phyloP scores from a whole-genome alignment of 2,888 invertebrate species.

The Aspidiotus rigidus region DNA sequence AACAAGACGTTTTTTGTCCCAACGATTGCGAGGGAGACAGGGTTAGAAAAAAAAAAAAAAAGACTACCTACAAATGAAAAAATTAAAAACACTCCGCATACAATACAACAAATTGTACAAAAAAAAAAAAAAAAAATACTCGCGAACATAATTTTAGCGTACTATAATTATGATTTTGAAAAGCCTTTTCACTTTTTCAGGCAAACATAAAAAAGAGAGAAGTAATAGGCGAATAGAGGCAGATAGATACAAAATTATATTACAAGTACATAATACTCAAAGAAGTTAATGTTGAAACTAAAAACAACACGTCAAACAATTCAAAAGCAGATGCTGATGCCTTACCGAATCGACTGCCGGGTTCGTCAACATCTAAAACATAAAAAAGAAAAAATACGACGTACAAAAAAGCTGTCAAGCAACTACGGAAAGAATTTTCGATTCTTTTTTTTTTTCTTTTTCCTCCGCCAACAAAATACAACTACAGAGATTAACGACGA shows the following conservation, averaged over 20 bases:
- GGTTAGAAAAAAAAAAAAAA: not conserved
- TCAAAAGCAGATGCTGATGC: conserved; percentile 28
- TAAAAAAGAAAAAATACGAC: conserved; percentile 24
- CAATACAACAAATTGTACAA: not conserved
- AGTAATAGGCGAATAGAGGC: not conserved
- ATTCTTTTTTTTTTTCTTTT: no score
- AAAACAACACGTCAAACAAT: conserved; percentile 29
- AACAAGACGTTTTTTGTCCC: not conserved
- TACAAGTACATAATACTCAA: conserved; percentile 21
- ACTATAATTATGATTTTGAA: no score
- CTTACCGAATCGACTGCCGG: conserved; percentile 9
- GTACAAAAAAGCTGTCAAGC: conserved; percentile 22
- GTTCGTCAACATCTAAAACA: conserved; percentile 25
- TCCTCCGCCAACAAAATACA: no score
- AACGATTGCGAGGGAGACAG: not conserved
- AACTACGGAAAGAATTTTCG: conserved; percentile 12
- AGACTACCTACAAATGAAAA: not conserved
- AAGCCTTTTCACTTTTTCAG: not conserved
- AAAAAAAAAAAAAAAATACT: not conserved
- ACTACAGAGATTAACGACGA: no score
- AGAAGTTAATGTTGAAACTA: conserved; percentile 20
- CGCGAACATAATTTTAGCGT: not conserved
- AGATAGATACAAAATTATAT: conserved; percentile 13
- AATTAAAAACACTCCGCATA: not conserved
- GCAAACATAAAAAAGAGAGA: conserved; percentile 4